Percentiles rank a stretch among this genome's conserved stretches.
Conservation (phyloP, 2,888 invertebrate species). For the Gari tellinella region DNA sequence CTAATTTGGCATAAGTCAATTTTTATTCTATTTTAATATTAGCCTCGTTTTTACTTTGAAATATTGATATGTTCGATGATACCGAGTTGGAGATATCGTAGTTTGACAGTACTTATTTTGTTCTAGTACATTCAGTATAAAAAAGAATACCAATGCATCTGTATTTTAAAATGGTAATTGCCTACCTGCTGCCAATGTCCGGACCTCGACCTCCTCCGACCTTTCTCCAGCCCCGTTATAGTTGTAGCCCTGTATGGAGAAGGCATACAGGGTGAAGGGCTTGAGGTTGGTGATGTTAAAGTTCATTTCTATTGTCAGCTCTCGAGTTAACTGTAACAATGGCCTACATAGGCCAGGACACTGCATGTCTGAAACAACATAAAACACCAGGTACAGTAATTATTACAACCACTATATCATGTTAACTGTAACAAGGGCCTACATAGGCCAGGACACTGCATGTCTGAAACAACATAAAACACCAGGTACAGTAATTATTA, state of each 20-base stretch:
- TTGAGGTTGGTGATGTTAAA: conserved; percentile 83
- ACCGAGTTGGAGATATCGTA: too few species aligned
- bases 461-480: background rate
- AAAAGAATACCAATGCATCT: too few species aligned
- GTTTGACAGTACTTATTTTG: too few species aligned
- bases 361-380: conserved; percentile 23
- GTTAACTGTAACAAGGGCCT: conserved; percentile 22
- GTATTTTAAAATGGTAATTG: too few species aligned
- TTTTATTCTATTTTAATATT: too few species aligned
- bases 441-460: conserved; percentile 4
- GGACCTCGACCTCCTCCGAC: conserved; percentile 87
- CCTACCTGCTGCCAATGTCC: conserved; percentile 57
- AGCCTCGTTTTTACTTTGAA: too few species aligned
- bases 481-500: background rate
- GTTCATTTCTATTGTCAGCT: conserved; percentile 69
- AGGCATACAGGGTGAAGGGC: conserved; percentile 89
- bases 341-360: conserved; percentile 43
- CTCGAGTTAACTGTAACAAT: conserved; percentile 25
- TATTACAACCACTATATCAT: background rate
- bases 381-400: background rate
- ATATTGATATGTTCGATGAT: too few species aligned
- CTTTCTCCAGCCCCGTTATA: conserved; percentile 89
- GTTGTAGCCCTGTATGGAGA: conserved; percentile 88
- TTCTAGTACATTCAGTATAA: too few species aligned
- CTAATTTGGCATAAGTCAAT: too few species aligned